Conservation (phyloP, 2,113 vertebrate species). For the Hiodon tergisus region DNA sequence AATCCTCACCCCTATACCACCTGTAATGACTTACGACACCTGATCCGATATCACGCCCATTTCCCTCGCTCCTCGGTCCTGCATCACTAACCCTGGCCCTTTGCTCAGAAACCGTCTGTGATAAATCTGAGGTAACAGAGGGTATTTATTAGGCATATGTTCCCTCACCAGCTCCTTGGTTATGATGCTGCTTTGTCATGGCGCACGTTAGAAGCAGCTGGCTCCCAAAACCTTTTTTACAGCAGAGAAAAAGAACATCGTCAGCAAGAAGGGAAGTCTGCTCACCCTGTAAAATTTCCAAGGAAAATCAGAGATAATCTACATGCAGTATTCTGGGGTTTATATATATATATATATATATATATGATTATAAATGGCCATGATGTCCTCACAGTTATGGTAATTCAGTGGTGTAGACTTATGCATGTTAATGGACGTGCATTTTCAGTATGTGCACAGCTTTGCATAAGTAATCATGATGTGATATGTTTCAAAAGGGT, state of each 20-base stretch:
- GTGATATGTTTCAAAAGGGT: background rate
- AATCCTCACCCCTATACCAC: too few relatives aligned
- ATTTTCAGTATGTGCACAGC: background rate
- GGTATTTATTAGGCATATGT: constrained; percentile 29
- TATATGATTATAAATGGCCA: background rate
- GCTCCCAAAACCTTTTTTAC: background rate
- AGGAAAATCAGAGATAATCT: background rate
- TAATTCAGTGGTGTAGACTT: background rate
- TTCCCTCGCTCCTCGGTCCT: constrained; percentile 35
- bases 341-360: background rate
- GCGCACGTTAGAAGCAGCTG: background rate
- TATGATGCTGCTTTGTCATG: background rate
- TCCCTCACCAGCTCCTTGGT: background rate
- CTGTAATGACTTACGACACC: too few relatives aligned
- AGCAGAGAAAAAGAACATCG: background rate
- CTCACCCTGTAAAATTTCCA: background rate
- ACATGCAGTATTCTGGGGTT: background rate
- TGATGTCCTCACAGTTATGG: background rate
- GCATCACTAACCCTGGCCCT: constrained; percentile 33
- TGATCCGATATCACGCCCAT: constrained; percentile 4
- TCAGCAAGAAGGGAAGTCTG: background rate
- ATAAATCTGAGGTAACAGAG: constrained; percentile 37
- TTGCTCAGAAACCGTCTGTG: constrained; percentile 19
- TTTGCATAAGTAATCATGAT: background rate
- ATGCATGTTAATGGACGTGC: background rate